phyloP scores from a whole-genome alignment of 2,797 vertebrate species.

The Poeciliopsis gracilis region DNA sequence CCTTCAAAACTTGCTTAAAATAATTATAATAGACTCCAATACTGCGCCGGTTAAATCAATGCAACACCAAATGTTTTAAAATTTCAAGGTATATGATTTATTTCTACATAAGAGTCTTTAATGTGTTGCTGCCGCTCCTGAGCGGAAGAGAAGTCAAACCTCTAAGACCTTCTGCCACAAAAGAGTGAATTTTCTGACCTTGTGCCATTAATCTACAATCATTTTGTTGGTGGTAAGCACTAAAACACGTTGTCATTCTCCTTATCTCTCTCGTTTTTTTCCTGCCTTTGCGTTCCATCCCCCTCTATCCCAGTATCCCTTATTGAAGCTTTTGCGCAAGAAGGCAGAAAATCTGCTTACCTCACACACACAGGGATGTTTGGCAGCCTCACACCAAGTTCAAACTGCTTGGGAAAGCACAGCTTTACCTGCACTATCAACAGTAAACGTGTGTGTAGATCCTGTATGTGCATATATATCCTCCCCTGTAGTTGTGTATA shows the following conservation, averaged over 20 bases:
- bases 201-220: conserved; percentile 23
- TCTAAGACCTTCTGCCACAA: background rate
- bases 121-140: background rate
- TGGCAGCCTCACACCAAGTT: conserved; percentile 66
- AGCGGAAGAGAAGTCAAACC: background rate
- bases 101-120: background rate
- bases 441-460: conserved; percentile 37
- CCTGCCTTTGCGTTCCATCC: background rate
- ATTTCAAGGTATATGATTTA: background rate
- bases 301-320: conserved; percentile 28
- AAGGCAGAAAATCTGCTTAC: conserved; percentile 80
- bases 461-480: conserved; percentile 1
- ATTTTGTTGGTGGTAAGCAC: conserved; percentile 49
- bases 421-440: conserved; percentile 67
- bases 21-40: background rate
- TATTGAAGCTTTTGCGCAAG: conserved; percentile 71
- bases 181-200: conserved; percentile 37
- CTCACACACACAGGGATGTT: conserved; percentile 66
- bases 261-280: conserved; percentile 20
- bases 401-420: conserved; percentile 72
- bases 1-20: background rate
- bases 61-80: background rate
- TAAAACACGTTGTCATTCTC: conserved; percentile 49
- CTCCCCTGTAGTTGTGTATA: conserved; percentile 8
- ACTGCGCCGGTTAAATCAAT: background rate